These are phyloP conservation scores for Sebastes taczanowskii DNA, from an alignment of 2,797 vertebrate genomes.

Conservation along the genomic window DNA sequence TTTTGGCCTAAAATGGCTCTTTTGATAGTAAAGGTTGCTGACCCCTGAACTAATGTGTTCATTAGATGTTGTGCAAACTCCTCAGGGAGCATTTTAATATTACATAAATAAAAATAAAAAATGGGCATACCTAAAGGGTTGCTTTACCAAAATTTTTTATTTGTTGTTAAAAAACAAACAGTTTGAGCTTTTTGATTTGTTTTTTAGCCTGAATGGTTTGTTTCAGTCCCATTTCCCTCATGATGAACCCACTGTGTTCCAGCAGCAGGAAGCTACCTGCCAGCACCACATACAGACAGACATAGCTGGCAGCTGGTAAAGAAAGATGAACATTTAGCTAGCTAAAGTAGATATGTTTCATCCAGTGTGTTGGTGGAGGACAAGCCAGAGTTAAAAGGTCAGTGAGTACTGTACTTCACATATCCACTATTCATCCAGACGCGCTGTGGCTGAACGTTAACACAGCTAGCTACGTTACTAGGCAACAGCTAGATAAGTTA, in stretches of 20 bases:
- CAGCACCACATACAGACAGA: neutral
- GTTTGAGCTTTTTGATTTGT: neutral
- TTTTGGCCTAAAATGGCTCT: too few species aligned
- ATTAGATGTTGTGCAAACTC: neutral
- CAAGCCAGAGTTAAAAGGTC: neutral
- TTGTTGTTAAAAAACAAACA: rapidly evolving
- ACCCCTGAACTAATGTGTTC: neutral
- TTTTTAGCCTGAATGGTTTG: neutral
- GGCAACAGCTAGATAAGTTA: neutral
- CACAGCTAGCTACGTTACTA: neutral
- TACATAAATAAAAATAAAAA: neutral
- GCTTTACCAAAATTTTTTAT: neutral
- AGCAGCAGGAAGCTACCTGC: neutral
- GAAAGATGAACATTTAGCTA: neutral
- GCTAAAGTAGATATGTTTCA: too few species aligned
- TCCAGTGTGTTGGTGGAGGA: neutral
- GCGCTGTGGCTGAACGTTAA: neutral
- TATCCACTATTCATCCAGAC: neutral
- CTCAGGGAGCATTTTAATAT: neutral
- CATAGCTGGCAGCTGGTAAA: neutral
- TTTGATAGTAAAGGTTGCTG: too few species aligned
- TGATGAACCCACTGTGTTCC: neutral
- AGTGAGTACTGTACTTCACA: neutral
- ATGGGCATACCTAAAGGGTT: neutral
- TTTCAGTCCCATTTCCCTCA: neutral